Percentiles rank a stretch among this genome's conserved stretches.
phyloP scores from a whole-genome alignment of 2,113 vertebrate species.

The Austrofundulus limnaeus region DNA sequence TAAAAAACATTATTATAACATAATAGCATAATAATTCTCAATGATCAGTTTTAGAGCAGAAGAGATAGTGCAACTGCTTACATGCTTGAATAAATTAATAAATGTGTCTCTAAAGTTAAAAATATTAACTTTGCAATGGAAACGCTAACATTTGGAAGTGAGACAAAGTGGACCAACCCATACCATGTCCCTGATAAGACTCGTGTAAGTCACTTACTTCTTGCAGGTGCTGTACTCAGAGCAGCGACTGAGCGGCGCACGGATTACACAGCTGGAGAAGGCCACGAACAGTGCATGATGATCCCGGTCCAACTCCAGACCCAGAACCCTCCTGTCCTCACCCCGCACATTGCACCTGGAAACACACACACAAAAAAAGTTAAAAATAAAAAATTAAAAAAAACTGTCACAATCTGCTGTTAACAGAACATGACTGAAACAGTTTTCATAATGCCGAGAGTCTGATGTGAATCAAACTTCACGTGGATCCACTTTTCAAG shows the following conservation, averaged over 20 bases:
- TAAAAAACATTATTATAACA: no score
- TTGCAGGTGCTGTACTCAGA: slow-evolving; percentile 80
- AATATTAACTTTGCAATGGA: no score
- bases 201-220: slow-evolving; percentile 77
- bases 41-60: no score
- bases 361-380: slow-evolving; percentile 4
- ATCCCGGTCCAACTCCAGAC: slow-evolving; percentile 85
- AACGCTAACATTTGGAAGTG: background rate
- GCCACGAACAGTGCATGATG: slow-evolving; percentile 87
- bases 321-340: slow-evolving; percentile 81
- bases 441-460: slow-evolving; percentile 24
- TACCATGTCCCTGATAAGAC: background rate
- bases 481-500: slow-evolving; percentile 32
- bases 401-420: background rate
- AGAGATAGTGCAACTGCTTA: no score
- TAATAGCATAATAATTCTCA: no score
- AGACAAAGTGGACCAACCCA: background rate
- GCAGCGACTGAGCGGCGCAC: slow-evolving; percentile 86
- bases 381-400: background rate
- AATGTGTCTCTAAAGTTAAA: no score
- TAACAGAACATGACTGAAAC: background rate
- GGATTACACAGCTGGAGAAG: slow-evolving; percentile 86
- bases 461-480: slow-evolving; percentile 13
- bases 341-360: slow-evolving; percentile 83
- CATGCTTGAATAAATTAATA: no score